These are phyloP conservation scores for Ceryle rudis DNA, from an alignment of 2,797 vertebrate genomes.

Conservation along the genomic window DNA sequence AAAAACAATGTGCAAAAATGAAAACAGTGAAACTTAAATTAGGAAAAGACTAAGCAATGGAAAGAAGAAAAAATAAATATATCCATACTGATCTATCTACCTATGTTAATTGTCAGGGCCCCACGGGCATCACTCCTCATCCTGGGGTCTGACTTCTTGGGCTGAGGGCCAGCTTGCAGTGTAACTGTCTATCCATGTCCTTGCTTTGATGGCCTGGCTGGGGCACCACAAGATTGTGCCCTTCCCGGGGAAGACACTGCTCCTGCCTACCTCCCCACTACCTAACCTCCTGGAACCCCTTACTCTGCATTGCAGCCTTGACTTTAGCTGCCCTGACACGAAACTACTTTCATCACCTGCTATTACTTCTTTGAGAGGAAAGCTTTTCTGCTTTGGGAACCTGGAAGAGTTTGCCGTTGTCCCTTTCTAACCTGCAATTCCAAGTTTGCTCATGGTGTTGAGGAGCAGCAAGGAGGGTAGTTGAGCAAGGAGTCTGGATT, in stretches of 20 bases:
- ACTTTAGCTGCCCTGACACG: not conserved
- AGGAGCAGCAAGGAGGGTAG: not conserved
- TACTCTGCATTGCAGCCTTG: not conserved
- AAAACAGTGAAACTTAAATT: not conserved
- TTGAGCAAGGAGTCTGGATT: not conserved
- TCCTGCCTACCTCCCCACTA: not conserved
- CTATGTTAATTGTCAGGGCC: not conserved
- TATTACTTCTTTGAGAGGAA: not conserved
- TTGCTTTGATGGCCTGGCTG: not conserved
- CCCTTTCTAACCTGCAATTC: not conserved
- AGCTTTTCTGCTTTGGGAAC: not conserved
- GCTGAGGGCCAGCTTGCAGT: not conserved
- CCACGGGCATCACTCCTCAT: accelerated
- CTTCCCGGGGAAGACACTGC: too few relatives aligned
- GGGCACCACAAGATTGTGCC: accelerated
- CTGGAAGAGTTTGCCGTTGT: not conserved
- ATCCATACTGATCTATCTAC: not conserved
- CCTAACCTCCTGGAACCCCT: too few relatives aligned
- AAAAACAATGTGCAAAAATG: not conserved
- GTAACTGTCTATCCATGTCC: not conserved
- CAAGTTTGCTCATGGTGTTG: not conserved
- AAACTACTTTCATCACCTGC: not conserved
- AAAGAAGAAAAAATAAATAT: not conserved
- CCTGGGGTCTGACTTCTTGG: not conserved
- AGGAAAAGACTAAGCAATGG: not conserved